Conservation (phyloP, 2,797 vertebrate genomes). For the Nasua narica region DNA sequence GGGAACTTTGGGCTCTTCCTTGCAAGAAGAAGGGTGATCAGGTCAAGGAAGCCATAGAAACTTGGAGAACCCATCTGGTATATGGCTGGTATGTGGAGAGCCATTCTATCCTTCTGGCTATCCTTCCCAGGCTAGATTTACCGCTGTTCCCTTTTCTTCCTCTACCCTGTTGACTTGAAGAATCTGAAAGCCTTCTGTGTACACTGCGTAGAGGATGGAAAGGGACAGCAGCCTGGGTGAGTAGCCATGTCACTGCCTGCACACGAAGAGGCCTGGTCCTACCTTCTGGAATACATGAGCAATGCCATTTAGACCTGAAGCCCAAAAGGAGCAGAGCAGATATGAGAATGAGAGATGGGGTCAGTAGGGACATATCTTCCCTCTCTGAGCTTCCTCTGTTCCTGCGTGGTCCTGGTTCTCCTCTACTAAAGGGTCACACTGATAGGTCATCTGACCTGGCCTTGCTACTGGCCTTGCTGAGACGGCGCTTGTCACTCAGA, state of each 20-base stretch:
- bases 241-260: not conserved
- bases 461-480: conserved; percentile 94
- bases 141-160: not conserved
- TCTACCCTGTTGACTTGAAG: not conserved
- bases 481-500: conserved; percentile 88
- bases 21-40: not conserved
- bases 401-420: not conserved
- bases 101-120: not conserved
- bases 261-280: not conserved
- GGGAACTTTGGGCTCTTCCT: not conserved
- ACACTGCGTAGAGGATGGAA: not conserved
- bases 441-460: conserved; percentile 92
- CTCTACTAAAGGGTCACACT: conserved; percentile 81
- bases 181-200: not conserved
- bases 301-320: not conserved
- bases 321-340: not conserved
- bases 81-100: not conserved
- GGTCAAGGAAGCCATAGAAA: not conserved
- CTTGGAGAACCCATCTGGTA: not conserved
- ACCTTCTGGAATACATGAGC: not conserved
- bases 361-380: not conserved
- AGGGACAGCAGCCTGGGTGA: not conserved
- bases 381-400: not conserved
- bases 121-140: not conserved
- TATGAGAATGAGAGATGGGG: not conserved